Base-by-base conservation (phyloP, 2,113 vertebrate genomes). In the Rhynchopsitta pachyrhyncha region DNA sequence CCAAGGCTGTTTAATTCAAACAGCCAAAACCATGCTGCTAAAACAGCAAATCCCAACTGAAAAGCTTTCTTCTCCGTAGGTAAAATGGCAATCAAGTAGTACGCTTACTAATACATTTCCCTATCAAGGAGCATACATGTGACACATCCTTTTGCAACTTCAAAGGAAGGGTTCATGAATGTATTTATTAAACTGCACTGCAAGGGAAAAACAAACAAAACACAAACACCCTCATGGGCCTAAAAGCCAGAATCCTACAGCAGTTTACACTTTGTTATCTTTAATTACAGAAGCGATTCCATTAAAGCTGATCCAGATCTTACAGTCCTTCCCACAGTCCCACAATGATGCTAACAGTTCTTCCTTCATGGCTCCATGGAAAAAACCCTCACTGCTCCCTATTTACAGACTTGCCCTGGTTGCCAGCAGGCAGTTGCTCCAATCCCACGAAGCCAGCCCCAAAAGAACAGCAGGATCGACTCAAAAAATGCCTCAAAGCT, bases 201-300 rank as follows among this genome's bases (percentile, higher is more conserved):
- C 17, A 25, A 14, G 19, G 0, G 0, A 5, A 7, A 37, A 67
- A 49, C 44, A 90, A 41, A 2, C 2, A 44, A 42, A 47, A 44
- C 2, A 6, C n/a, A 24, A 73, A 24, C 17, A 74, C 6, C 16
- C 39, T 67, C 46, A 31, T 17, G 17, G 62, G 16, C n/a, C 42
- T 84, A 79, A 85, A 71, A 37, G 13, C 29, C 42, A 69, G 49
- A 90, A 52, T 80, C 41, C n/a, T 63, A 37, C 2, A 7, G 22
- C 27, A 88, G 29, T 68, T 87, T 42, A 71, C 11, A 14, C 35
- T 85, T 71, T 1, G 3, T 39, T 82, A 78, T 10, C 46, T 90
- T 62, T 66, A 85, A 77, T 46, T 77, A 88, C 11, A 63, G 28
- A 86, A 39, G 18, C 1, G 2, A 81, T 63, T 49, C 37, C 33